These are phyloP conservation scores for Polyodon spathula DNA, from an alignment of 2,113 vertebrate species.

Conservation along the genomic window DNA sequence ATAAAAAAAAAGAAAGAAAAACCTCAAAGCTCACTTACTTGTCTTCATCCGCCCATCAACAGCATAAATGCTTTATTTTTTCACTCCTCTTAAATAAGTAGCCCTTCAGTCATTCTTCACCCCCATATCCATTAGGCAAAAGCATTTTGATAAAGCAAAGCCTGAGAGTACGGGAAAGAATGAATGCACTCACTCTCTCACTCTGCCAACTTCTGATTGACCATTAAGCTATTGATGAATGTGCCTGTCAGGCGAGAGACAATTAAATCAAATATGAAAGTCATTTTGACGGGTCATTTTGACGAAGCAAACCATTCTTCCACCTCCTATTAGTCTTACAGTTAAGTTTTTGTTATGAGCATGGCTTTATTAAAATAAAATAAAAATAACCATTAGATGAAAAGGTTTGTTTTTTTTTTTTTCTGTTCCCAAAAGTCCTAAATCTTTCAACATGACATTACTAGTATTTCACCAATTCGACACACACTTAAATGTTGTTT, in stretches of 20 bases:
- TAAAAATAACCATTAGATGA: conserved; percentile 60
- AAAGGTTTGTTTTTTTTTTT: conserved; percentile 50
- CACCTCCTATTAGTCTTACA: conserved; percentile 71
- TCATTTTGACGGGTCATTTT: conserved; percentile 97
- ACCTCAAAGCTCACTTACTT: conserved; percentile 50
- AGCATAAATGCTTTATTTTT: conserved; percentile 57
- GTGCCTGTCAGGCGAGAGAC: conserved; percentile 98
- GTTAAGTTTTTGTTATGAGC: conserved; percentile 47
- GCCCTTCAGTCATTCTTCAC: conserved; percentile 69
- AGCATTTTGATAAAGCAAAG: conserved; percentile 97
- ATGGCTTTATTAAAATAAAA: too few relatives aligned
- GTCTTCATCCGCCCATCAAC: conserved; percentile 61
- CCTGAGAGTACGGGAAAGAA: conserved; percentile 93
- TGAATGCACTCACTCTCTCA: conserved; percentile 94
- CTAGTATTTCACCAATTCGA: too few relatives aligned
- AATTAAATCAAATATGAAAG: conserved; percentile 99
- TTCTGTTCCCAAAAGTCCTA: conserved; percentile 26
- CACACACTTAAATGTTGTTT: too few relatives aligned
- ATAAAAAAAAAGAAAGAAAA: conserved; percentile 37
- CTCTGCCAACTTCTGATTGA: conserved; percentile 98
- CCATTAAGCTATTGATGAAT: conserved; percentile 99
- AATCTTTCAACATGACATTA: too few relatives aligned
- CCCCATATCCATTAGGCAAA: conserved; percentile 85
- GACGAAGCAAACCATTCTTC: conserved; percentile 93
- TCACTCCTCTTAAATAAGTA: conserved; percentile 77